Evolutionary conservation across 37 sponge, comb jelly and placozoan species (phyloP), one percentile per base, ranked within the genome.

Genomic region (Haliclona indistincta): DNA sequence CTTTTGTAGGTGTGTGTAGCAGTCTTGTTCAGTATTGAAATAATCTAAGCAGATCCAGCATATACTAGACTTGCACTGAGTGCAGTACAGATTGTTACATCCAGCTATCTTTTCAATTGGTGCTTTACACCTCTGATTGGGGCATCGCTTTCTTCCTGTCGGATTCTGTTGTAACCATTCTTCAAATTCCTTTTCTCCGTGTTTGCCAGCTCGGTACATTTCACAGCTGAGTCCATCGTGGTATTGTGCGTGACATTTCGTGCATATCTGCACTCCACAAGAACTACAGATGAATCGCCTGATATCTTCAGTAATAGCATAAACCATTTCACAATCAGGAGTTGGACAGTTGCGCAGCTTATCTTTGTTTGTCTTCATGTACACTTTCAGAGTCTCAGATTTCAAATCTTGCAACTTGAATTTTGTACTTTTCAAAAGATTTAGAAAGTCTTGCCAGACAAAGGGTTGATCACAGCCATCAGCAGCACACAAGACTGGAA

Each of bases 381-480:
- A 78, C 22, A 34, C 13, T 41, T 53, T 56, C 29, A 88, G 38
- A 26, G 84, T 66, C 2, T 74, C 43, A 19, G 56, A 25, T 37
- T 49, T 29, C 0, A 88, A 45, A 5, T 47, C 54, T 53, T 55
- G 73, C 13, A 74, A 23, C 20, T 11, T 71, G 17, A 52, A 54
- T 7, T 76, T 70, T 56, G 62, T 51, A 23, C 33, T 30, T 29
- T 79, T 67, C 45, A 56, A 63, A 11, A 84, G 71, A 75, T 80
- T 80, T n/a, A 64, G 60, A 67, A 79, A 89, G 41, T 89, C 90
- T 75, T 84, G 78, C 82, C 75, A 75, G 15, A 89, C 85, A 70
- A 89, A 80, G 40, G 30, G 54, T 38, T 80, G n/a, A 26, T 22
- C 42, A 70, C 90, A 89, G 11, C 40, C 74, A 25, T 84, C 85